phyloP scores from a whole-genome alignment of 2,797 vertebrate genomes.

The Karalla daura region DNA sequence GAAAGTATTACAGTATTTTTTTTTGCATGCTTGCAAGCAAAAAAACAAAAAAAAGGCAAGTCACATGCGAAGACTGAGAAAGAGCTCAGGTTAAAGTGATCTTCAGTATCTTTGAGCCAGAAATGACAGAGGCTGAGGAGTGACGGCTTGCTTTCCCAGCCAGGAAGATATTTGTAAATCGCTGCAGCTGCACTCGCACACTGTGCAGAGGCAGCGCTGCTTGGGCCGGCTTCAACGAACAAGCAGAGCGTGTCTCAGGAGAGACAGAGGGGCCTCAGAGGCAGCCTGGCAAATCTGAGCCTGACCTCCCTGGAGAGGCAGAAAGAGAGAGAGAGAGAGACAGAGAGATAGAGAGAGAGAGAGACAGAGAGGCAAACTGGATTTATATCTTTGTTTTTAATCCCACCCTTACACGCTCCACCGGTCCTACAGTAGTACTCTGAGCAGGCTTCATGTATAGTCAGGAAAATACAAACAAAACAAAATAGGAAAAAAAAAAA shows the following conservation, averaged over 20 bases:
- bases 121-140: constrained; percentile 14
- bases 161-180: constrained; percentile 45
- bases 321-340: constrained; percentile 54
- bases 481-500: constrained; percentile 13
- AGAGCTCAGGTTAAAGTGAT: constrained; percentile 12
- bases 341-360: constrained; percentile 32
- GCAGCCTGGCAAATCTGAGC: constrained; percentile 75
- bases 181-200: constrained; percentile 57
- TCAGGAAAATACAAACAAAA: constrained; percentile 30
- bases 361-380: constrained; percentile 61
- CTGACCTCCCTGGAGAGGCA: constrained; percentile 78
- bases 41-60: not conserved
- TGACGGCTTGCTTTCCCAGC: constrained; percentile 13
- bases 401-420: constrained; percentile 71
- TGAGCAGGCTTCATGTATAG: constrained; percentile 56
- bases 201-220: constrained; percentile 45
- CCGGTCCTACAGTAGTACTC: constrained; percentile 63
- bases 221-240: constrained; percentile 55
- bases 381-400: constrained; percentile 85
- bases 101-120: constrained; percentile 1
- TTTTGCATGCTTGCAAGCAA: too few species aligned
- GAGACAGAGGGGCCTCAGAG: constrained; percentile 74
- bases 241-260: constrained; percentile 72
- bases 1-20: constrained; percentile 14
- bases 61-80: not conserved